Base-by-base conservation (phyloP, 2,113 vertebrate genomes). In the Accipiter virgatus region DNA sequence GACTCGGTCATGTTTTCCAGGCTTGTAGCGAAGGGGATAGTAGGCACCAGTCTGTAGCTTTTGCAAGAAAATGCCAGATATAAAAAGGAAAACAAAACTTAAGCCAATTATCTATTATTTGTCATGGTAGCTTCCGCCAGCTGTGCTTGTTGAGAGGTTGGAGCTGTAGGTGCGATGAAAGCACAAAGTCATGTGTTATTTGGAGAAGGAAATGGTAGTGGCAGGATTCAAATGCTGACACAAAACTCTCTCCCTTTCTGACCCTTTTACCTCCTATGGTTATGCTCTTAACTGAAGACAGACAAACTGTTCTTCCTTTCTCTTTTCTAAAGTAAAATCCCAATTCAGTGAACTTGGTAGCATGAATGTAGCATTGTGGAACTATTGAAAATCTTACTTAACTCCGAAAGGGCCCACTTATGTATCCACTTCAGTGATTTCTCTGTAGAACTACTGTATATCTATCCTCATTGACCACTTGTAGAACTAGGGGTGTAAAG, bases 321-420 rank as follows among this genome's bases (percentile, higher is more conserved):
- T 80, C 80, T 86, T 79, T 79, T 56, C 78, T 78, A 13, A 84
- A 84, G 67, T 91, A 32, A 73, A 88, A 68, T 80, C 94, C 84
- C 81, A 13, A 19, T 91, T 85, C 81, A 70, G 89, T 97, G 93
- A 97, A 96, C 96, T 95, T 97, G 94, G 96, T 97, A 97, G 97
- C 97, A 91, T 97, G 95, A 95, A 96, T 97, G 97, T 97, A 97
- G 97, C 97, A 97, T 97, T 86, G 95, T 96, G 96, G 84, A 89
- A 80, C 81, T 95, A 23, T 42, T 94, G 95, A 85, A 72, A 93
- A 65, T n/a, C 78, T 52, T 89, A 25, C 29, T 65, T 68, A 58
- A 85, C 78, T 86, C 72, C 7, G 4, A 66, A 77, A 95, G 87
- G 89, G 84, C 93, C 97, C 55, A 0, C 86, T 88, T 61, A 6